These are phyloP conservation scores for Acromyrmex heyeri DNA, from an alignment of 1,140 invertebrate genomes.

Conservation along the genomic window DNA sequence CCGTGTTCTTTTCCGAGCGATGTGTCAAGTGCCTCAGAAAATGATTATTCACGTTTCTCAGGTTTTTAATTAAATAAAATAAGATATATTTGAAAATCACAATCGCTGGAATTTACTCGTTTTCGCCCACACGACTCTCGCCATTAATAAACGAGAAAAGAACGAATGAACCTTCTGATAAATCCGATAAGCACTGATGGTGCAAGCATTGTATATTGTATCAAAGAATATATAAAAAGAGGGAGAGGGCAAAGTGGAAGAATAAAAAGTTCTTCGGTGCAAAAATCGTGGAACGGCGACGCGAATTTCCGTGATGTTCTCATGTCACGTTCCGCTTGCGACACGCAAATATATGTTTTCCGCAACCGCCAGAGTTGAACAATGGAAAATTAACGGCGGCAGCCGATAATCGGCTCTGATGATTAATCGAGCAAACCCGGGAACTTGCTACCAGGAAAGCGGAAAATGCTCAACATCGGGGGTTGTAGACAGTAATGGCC, in stretches of 20 bases:
- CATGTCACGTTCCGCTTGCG: neutral
- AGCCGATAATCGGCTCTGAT: conserved; percentile 54
- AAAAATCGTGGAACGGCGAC: neutral
- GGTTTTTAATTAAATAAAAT: too few species aligned
- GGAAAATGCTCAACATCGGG: conserved; percentile 52
- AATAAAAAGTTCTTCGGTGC: neutral
- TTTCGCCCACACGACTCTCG: neutral
- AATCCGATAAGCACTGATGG: neutral
- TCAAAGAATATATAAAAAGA: neutral
- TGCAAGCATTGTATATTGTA: neutral
- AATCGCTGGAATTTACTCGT: neutral
- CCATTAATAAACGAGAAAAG: neutral
- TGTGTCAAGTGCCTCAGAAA: neutral
- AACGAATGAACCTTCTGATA: conserved; percentile 1
- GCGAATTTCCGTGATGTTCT: neutral
- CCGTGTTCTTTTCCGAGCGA: neutral
- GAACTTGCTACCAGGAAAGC: conserved; percentile 34
- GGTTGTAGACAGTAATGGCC: conserved; percentile 32
- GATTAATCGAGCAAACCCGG: conserved; percentile 58
- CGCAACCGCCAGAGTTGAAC: neutral
- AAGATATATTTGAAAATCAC: neutral
- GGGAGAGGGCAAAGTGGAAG: too few species aligned
- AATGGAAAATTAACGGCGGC: conserved; percentile 30
- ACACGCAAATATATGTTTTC: neutral
- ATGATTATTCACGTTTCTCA: neutral